Percentiles rank a stretch among this genome's conserved stretches.
These are phyloP conservation scores for Papilio glaucus DNA, from an alignment of 1,140 invertebrate species.

Conservation along the genomic window DNA sequence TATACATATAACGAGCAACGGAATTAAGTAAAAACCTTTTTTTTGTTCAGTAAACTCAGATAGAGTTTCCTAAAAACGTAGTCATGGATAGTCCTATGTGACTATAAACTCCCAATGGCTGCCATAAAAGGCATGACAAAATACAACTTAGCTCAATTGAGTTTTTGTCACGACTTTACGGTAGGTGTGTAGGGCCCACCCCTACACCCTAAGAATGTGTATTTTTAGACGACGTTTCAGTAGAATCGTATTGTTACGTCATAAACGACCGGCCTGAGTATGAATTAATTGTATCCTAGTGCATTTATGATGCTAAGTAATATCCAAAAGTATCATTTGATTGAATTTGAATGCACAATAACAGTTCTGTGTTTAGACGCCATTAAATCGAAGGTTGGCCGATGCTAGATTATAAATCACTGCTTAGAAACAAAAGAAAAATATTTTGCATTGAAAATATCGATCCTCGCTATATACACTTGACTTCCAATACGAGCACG, in stretches of 20 bases:
- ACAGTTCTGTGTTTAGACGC: constrained; percentile 14
- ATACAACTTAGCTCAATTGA: constrained; percentile 8
- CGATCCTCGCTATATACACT: constrained; percentile 21
- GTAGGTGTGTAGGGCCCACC: no score
- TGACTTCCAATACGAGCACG: constrained; percentile 2
- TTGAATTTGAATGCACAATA: neutral
- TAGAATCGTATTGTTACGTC: neutral
- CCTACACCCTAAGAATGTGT: no score
- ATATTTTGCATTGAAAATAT: constrained; percentile 31
- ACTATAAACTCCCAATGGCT: neutral
- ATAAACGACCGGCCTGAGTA: no score
- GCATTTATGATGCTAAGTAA: neutral
- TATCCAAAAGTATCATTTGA: neutral
- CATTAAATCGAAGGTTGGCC: constrained; percentile 12
- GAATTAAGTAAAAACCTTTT: neutral
- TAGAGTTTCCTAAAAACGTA: neutral
- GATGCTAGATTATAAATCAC: constrained; percentile 20
- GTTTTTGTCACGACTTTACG: neutral
- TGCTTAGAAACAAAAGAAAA: constrained; percentile 29
- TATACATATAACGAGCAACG: no score
- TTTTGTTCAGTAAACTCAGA: neutral
- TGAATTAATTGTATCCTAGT: neutral
- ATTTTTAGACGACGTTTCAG: neutral
- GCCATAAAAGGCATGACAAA: neutral
- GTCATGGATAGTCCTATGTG: neutral